Evolutionary conservation across 2,113 vertebrate genomes (phyloP).

Genomic region (Lepus europaeus): DNA sequence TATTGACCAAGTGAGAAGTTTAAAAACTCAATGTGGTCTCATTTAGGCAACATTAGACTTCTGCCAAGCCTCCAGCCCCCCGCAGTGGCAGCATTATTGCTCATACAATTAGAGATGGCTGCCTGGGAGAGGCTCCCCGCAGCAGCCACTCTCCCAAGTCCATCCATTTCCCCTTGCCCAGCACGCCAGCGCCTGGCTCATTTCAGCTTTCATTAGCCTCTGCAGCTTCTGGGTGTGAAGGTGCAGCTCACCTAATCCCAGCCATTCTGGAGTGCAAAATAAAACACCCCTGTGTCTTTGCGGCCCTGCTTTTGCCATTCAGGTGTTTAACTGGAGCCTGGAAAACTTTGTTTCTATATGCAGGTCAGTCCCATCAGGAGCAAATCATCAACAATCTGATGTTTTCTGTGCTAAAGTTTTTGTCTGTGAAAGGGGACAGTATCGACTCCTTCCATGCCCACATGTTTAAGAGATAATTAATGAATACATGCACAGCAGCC

Average conservation of each 20-base stretch:
- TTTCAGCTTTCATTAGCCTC: conserved; percentile 63
- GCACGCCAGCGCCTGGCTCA: conserved; percentile 30
- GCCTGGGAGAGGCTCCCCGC: conserved; percentile 38
- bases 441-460: rapidly evolving
- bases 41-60: conserved; percentile 71
- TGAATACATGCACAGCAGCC: neutral
- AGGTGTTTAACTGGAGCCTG: conserved; percentile 48
- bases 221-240: neutral
- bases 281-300: neutral
- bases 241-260: conserved; percentile 61
- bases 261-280: conserved; percentile 47
- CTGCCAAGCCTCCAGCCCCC: conserved; percentile 37
- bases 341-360: conserved; percentile 23
- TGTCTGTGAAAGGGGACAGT: neutral
- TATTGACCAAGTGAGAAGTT: conserved; percentile 70
- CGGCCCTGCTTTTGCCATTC: neutral
- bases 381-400: neutral
- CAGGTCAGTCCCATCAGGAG: conserved; percentile 35
- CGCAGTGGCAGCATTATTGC: neutral
- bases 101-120: conserved; percentile 35
- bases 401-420: neutral
- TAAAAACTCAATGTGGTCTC: conserved; percentile 70
- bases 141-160: conserved; percentile 43
- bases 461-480: neutral
- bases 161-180: conserved; percentile 61